A percentile compares a stretch with the other conserved stretches of the same genome.
Evolutionary conservation across 2,797 vertebrate genomes (phyloP).

Genomic region (Phrynocephalus guinanensis): DNA sequence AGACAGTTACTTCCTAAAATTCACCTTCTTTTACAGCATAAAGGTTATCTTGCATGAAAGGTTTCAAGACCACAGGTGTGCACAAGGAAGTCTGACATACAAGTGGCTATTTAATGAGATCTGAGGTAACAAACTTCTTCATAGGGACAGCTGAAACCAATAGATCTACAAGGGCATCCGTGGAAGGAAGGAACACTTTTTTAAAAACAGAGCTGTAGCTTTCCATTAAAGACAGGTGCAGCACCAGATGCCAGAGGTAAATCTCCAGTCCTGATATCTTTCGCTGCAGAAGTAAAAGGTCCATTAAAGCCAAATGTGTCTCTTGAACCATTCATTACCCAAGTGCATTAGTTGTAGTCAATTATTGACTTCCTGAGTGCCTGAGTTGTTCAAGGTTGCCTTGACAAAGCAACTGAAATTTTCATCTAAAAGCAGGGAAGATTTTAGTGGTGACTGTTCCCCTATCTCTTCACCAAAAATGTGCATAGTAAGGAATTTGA

Average conservation of each 20-base stretch:
- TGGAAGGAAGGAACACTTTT: conserved; percentile 31
- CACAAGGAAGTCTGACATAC: conserved; percentile 52
- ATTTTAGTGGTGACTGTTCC: neutral
- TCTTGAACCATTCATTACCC: conserved; percentile 40
- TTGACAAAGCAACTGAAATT: conserved; percentile 32
- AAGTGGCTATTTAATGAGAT: conserved; percentile 57
- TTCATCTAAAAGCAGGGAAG: conserved; percentile 6
- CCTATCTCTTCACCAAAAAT: neutral
- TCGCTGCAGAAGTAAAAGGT: conserved; percentile 51
- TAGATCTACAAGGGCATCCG: conserved; percentile 40
- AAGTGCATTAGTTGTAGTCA: conserved; percentile 38
- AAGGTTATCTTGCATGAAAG: conserved; percentile 55
- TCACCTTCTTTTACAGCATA: conserved; percentile 45
- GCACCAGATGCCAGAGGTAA: conserved; percentile 40
- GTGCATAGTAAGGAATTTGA: neutral
- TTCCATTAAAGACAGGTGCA: conserved; percentile 49
- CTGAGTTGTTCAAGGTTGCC: conserved; percentile 38
- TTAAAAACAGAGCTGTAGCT: conserved; percentile 18
- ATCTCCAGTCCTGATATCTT: conserved; percentile 26
- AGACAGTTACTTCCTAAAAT: conserved; percentile 27
- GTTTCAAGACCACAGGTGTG: conserved; percentile 56
- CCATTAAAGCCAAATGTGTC: conserved; percentile 44
- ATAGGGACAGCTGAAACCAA: conserved; percentile 43
- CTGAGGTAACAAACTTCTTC: conserved; percentile 53
- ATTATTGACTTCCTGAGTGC: conserved; percentile 24